A percentile compares a stretch with the other conserved stretches of the same genome.
phyloP scores from a whole-genome alignment of 2,113 vertebrate genomes.

The Circaetus gallicus region DNA sequence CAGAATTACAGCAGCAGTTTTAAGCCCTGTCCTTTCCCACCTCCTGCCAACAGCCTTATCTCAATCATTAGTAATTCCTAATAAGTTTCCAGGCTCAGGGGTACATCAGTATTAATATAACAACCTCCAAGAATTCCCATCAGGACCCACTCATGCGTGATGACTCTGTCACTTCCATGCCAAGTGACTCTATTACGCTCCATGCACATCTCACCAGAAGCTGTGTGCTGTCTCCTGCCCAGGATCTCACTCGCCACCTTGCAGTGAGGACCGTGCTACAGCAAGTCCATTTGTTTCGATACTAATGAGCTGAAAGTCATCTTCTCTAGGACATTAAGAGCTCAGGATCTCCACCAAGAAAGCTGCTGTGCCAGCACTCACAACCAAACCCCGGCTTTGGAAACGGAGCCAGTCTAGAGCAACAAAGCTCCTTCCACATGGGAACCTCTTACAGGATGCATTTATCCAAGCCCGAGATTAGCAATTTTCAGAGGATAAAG shows the following conservation, averaged over 20 bases:
- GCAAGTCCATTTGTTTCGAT: fast-evolving
- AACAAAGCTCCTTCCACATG: not conserved
- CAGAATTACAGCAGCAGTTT: not conserved
- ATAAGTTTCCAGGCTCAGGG: not conserved
- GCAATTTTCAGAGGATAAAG: not conserved
- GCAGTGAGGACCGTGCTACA: not conserved
- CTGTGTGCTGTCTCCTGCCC: not conserved
- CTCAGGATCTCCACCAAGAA: not conserved
- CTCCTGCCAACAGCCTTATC: not conserved
- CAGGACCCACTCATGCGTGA: fast-evolving
- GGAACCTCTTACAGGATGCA: not conserved
- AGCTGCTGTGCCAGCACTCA: fast-evolving
- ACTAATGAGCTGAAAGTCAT: not conserved
- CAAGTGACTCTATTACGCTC: fast-evolving
- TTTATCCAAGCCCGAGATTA: not conserved
- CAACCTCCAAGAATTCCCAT: not conserved
- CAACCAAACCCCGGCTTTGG: not conserved
- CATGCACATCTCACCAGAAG: fast-evolving
- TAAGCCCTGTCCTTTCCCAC: not conserved
- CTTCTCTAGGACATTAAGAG: not conserved
- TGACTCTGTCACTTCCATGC: not conserved
- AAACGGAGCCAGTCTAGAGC: not conserved
- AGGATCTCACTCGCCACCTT: not conserved
- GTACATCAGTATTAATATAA: not conserved
- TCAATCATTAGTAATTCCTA: not conserved